Conservation (phyloP, 2,797 vertebrate species). For the Clarias laeviceps region DNA sequence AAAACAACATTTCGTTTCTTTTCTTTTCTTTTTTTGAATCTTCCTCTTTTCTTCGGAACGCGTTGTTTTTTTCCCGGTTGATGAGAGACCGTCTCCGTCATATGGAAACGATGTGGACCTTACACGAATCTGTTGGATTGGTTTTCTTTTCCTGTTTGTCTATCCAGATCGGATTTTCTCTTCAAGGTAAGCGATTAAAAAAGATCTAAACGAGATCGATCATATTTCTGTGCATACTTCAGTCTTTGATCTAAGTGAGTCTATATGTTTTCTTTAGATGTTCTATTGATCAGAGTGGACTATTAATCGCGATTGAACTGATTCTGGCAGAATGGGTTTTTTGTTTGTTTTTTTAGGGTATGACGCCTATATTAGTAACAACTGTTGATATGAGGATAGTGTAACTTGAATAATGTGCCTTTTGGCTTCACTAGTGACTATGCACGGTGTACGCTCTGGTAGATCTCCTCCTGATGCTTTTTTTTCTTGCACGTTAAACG, state of each 20-base stretch:
- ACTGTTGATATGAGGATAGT: constrained; percentile 49
- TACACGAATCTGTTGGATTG: constrained; percentile 79
- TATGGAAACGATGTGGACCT: constrained; percentile 78
- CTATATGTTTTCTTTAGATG: not conserved
- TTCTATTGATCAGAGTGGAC: not conserved
- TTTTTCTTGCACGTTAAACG: constrained; percentile 15
- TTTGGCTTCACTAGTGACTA: not conserved
- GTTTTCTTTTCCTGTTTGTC: constrained; percentile 76
- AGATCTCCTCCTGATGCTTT: constrained; percentile 22
- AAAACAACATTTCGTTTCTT: constrained; percentile 35
- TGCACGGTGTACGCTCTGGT: not conserved
- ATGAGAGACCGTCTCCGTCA: constrained; percentile 62
- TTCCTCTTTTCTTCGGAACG: constrained; percentile 28
- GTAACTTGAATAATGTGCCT: not conserved
- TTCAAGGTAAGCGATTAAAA: constrained; percentile 73
- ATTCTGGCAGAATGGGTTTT: not conserved
- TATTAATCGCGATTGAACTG: not conserved
- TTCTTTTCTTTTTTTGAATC: not conserved
- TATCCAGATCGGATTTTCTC: constrained; percentile 74
- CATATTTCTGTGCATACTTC: not conserved
- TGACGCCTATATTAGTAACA: constrained; percentile 22
- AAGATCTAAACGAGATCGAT: too few relatives aligned
- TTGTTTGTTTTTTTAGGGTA: not conserved
- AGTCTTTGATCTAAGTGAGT: not conserved
- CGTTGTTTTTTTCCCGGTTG: constrained; percentile 56